Conservation (phyloP, 2,113 vertebrate genomes). For the Taxidea taxus region DNA sequence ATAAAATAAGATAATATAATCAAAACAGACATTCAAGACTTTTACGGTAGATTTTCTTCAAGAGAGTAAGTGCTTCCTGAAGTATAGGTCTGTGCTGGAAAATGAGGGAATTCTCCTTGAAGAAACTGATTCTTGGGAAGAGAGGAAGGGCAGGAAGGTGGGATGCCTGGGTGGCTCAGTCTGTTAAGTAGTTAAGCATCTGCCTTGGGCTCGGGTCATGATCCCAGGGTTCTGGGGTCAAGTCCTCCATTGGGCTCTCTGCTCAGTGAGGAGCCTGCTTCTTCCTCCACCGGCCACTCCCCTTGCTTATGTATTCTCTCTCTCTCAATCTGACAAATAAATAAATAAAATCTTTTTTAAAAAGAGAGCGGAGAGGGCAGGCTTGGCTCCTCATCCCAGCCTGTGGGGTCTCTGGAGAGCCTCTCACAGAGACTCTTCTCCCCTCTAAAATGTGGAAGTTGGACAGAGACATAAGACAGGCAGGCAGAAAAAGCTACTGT, state of each 20-base stretch:
- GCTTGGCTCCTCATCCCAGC: neutral
- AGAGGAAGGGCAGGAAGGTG: accelerated
- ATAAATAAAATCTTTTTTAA: too few species aligned
- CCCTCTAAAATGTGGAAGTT: neutral
- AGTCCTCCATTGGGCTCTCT: too few species aligned
- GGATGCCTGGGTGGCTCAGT: too few species aligned
- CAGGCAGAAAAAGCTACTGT: neutral
- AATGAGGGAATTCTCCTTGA: neutral
- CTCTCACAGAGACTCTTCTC: neutral
- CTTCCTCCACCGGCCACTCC: too few species aligned
- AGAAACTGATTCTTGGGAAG: neutral
- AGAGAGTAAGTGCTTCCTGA: neutral
- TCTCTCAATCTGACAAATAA: too few species aligned
- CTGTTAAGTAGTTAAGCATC: too few species aligned
- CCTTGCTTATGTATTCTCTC: too few species aligned
- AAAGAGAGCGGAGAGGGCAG: neutral
- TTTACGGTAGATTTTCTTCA: neutral
- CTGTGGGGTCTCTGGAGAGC: neutral
- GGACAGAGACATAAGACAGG: neutral
- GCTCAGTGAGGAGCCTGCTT: too few species aligned
- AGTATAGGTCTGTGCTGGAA: neutral
- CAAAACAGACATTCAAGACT: neutral
- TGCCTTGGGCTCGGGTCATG: too few species aligned
- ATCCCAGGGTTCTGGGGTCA: too few species aligned
- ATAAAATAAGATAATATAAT: neutral